Percentiles rank a stretch among this genome's conserved stretches.
These are phyloP conservation scores for Oreonectes daqikongensis DNA, from an alignment of 2,797 vertebrate genomes.

Conservation along the genomic window DNA sequence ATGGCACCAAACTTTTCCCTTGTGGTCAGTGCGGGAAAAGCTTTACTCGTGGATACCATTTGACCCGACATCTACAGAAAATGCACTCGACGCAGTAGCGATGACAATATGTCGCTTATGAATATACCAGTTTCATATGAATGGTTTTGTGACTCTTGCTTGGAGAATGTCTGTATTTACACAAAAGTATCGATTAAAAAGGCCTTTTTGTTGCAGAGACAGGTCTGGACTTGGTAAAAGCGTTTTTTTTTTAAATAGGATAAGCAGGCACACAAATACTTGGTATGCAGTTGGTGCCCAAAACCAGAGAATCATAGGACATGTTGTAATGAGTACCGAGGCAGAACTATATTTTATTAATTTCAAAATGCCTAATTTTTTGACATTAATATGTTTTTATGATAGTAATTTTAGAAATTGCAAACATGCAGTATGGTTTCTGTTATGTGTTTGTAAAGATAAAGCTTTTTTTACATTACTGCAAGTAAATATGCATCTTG, in stretches of 20 bases:
- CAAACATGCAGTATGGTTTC: not conserved
- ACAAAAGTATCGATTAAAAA: constrained; percentile 1
- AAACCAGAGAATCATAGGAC: not conserved
- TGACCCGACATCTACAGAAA: constrained; percentile 80
- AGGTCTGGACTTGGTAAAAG: not conserved
- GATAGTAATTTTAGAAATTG: not conserved
- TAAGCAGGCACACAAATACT: too few relatives aligned
- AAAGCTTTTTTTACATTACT: not conserved
- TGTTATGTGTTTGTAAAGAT: not conserved
- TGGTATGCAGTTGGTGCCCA: not conserved
- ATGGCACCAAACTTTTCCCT: constrained; percentile 75
- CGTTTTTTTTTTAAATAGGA: not conserved
- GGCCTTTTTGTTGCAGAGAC: not conserved
- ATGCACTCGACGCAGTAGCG: constrained; percentile 72
- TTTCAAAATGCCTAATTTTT: constrained; percentile 1
- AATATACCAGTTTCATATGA: not conserved
- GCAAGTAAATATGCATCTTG: too few relatives aligned
- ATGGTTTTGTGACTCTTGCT: not conserved
- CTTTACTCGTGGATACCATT: constrained; percentile 80
- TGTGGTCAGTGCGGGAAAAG: constrained; percentile 79
- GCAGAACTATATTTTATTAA: constrained; percentile 28
- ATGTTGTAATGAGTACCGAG: not conserved
- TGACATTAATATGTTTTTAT: not conserved
- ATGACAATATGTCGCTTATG: not conserved
- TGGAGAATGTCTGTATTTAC: constrained; percentile 6